phyloP scores from a whole-genome alignment of 2,888 invertebrate species.

The Eulithis prunata region DNA sequence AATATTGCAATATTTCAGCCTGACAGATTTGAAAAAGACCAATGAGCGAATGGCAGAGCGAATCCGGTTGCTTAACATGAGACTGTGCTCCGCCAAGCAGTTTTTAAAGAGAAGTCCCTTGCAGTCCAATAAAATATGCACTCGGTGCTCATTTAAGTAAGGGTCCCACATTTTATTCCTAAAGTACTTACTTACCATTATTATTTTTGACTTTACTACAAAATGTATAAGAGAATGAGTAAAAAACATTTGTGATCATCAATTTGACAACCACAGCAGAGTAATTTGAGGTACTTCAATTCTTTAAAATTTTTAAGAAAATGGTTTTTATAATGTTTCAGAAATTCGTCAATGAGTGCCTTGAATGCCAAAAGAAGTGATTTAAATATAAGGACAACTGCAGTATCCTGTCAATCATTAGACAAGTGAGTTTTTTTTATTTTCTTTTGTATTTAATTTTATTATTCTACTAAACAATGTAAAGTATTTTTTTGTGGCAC shows the following conservation, averaged over 20 bases:
- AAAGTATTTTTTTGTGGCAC: too few species aligned
- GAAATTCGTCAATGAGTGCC: constrained; percentile 56
- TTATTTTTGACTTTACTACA: too few species aligned
- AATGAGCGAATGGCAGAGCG: constrained; percentile 65
- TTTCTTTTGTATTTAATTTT: too few species aligned
- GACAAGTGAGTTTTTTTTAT: constrained; percentile 48
- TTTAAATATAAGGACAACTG: constrained; percentile 45
- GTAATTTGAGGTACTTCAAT: too few species aligned
- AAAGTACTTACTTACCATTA: too few species aligned
- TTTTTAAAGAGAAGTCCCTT: constrained; percentile 56
- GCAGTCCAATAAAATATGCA: constrained; percentile 36
- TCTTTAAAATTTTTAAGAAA: too few species aligned
- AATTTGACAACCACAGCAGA: too few species aligned
- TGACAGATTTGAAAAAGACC: constrained; percentile 58
- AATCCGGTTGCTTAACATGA: constrained; percentile 63
- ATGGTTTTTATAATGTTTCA: constrained; percentile 32
- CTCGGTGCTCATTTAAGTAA: constrained; percentile 50
- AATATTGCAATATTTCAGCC: constrained; percentile 48
- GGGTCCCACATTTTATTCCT: constrained; percentile 10
- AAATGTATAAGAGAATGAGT: too few species aligned
- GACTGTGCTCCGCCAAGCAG: constrained; percentile 70
- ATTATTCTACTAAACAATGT: too few species aligned
- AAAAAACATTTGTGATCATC: too few species aligned
- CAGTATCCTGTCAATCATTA: constrained; percentile 48
- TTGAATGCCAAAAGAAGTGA: constrained; percentile 52